These are phyloP conservation scores for Hirtodrosophila alboralis DNA, from an alignment of 2,888 invertebrate genomes.

Conservation along the genomic window DNA sequence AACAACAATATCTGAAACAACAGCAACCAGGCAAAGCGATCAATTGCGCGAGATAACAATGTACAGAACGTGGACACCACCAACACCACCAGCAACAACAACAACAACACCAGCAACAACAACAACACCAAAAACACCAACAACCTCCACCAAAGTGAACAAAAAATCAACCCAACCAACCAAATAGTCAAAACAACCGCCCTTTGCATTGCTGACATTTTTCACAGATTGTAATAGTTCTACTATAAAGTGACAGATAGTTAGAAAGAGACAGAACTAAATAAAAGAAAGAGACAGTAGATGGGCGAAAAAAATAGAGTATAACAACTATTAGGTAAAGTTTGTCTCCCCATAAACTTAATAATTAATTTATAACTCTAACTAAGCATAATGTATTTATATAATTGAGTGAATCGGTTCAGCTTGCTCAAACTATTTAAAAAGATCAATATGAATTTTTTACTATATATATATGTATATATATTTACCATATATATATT, in stretches of 20 bases:
- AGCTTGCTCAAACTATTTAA: too few relatives aligned
- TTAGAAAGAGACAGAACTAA: background rate
- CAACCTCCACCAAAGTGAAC: slow-evolving; percentile 3
- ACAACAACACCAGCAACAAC: slow-evolving; percentile 25
- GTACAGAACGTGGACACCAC: slow-evolving; percentile 55
- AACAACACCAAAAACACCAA: slow-evolving; percentile 16
- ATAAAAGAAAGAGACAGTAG: background rate
- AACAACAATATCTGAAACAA: slow-evolving; percentile 32
- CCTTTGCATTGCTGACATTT: slow-evolving; percentile 45
- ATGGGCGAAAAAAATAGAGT: background rate
- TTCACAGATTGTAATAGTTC: slow-evolving; percentile 40
- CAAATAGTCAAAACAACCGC: slow-evolving; percentile 24
- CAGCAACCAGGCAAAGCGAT: slow-evolving; percentile 51
- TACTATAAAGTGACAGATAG: background rate
- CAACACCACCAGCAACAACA: slow-evolving; percentile 35
- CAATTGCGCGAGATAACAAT: slow-evolving; percentile 74
- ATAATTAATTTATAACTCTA: too few relatives aligned
- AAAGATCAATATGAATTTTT: too few relatives aligned
- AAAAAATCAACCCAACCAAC: slow-evolving; percentile 24
- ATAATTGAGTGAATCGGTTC: too few relatives aligned
- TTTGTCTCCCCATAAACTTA: too few relatives aligned
- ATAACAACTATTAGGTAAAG: too few relatives aligned
- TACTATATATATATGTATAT: too few relatives aligned
- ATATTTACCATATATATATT: too few relatives aligned
- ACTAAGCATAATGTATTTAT: too few relatives aligned